These are phyloP conservation scores for Mesoligia furuncula DNA, from an alignment of 2,888 invertebrate species.

Conservation along the genomic window DNA sequence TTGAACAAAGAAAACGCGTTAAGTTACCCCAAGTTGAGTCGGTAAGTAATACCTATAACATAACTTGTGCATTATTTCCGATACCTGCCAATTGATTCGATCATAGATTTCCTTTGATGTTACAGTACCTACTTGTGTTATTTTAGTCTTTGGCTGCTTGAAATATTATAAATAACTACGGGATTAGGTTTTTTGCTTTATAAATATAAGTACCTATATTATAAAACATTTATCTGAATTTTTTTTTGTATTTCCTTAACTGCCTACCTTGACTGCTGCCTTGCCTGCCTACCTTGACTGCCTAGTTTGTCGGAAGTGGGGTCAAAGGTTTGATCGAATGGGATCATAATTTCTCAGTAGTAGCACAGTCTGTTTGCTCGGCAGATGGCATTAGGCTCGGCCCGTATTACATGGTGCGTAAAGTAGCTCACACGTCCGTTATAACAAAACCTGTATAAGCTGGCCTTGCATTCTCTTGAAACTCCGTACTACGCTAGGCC, in stretches of 20 bases:
- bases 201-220: no score
- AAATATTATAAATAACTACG: not conserved
- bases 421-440: not conserved
- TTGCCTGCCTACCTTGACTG: not conserved
- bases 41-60: slow-evolving; percentile 39
- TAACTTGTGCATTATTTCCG: slow-evolving; percentile 53
- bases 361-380: not conserved
- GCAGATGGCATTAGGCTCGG: not conserved
- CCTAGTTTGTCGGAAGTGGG: not conserved
- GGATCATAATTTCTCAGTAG: not conserved
- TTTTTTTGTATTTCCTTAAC: not conserved
- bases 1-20: slow-evolving; percentile 37
- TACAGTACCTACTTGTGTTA: not conserved
- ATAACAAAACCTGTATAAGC: not conserved
- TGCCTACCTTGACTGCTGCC: no score
- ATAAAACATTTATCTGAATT: no score
- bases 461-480: not conserved
- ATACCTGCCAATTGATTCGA: slow-evolving; percentile 19
- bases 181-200: not conserved
- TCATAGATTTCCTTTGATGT: slow-evolving; percentile 48
- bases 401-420: not conserved
- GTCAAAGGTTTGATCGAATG: not conserved
- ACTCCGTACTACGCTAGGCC: not conserved
- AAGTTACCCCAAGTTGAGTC: slow-evolving; percentile 26
- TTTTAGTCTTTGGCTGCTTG: not conserved